A percentile compares a stretch with the other conserved stretches of the same genome.
Conservation (phyloP, 2,888 invertebrate genomes). For the Philereme vetulata region DNA sequence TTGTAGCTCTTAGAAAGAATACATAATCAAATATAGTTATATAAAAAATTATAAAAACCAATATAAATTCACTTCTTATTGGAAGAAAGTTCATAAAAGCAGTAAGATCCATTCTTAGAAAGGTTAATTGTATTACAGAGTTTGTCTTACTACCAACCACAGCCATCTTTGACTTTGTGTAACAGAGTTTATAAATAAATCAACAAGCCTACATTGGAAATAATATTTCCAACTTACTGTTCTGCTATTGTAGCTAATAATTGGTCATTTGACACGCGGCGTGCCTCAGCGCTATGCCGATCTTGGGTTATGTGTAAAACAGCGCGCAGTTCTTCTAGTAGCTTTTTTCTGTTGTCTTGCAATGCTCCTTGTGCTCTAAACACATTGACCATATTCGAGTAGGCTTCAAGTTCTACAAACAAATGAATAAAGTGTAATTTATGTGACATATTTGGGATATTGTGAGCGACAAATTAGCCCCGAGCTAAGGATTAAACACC, state of each 20-base stretch:
- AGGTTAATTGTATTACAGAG: slow-evolving; percentile 34
- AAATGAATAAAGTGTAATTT: slow-evolving; percentile 51
- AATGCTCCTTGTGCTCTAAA: slow-evolving; percentile 96
- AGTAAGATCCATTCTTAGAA: slow-evolving; percentile 28
- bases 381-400: slow-evolving; percentile 94
- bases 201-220: slow-evolving; percentile 51
- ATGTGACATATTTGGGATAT: slow-evolving; percentile 38
- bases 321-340: slow-evolving; percentile 92
- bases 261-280: slow-evolving; percentile 96
- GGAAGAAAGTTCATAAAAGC: slow-evolving; percentile 37
- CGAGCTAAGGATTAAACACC: slow-evolving; percentile 53
- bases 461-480: slow-evolving; percentile 47
- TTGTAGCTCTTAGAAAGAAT: background rate
- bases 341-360: slow-evolving; percentile 91
- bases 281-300: slow-evolving; percentile 95
- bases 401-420: slow-evolving; percentile 94
- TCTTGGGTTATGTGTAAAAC: slow-evolving; percentile 94
- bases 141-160: slow-evolving; percentile 54
- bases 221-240: slow-evolving; percentile 86
- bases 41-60: background rate
- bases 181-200: slow-evolving; percentile 72
- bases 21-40: background rate
- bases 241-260: slow-evolving; percentile 94
- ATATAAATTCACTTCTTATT: slow-evolving; percentile 27
- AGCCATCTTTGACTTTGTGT: slow-evolving; percentile 75